These are phyloP conservation scores for Heliconius hortense DNA, from an alignment of 2,888 invertebrate species.

Conservation along the genomic window DNA sequence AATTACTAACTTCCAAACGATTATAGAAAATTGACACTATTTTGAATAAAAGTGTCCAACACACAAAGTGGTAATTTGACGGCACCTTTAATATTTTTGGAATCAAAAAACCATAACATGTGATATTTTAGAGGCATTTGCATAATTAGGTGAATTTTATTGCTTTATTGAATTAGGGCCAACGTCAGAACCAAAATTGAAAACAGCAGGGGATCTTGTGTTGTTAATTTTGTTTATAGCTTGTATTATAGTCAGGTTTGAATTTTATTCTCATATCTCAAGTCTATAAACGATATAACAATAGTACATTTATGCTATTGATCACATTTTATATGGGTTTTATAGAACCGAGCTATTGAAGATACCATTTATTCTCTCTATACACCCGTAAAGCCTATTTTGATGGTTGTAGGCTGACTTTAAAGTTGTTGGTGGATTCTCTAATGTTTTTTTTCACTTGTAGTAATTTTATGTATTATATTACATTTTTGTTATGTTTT, in stretches of 20 bases:
- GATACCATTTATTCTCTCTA: conserved; percentile 49
- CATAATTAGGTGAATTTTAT: conserved; percentile 83
- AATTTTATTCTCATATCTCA: conserved; percentile 76
- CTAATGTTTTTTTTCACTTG: conserved; percentile 31
- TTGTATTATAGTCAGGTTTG: conserved; percentile 77
- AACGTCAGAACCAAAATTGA: conserved; percentile 81
- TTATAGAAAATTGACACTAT: conserved; percentile 60
- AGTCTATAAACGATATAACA: conserved; percentile 76
- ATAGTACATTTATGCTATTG: conserved; percentile 75
- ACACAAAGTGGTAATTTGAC: conserved; percentile 63
- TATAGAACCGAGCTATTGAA: conserved; percentile 47
- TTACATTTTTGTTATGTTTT: neutral
- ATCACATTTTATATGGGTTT: conserved; percentile 68
- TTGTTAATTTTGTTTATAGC: conserved; percentile 83
- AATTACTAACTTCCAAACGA: conserved; percentile 29
- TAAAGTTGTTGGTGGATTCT: conserved; percentile 24
- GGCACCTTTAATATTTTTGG: conserved; percentile 70
- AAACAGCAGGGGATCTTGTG: conserved; percentile 78
- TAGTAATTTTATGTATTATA: conserved; percentile 38
- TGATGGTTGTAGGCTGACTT: conserved; percentile 34
- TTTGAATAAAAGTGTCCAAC: conserved; percentile 54
- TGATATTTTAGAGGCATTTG: conserved; percentile 78
- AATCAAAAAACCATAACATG: conserved; percentile 70
- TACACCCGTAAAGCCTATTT: conserved; percentile 42
- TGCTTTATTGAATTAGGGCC: conserved; percentile 82